phyloP scores from a whole-genome alignment of 2,113 vertebrate genomes.

The human (Homo sapiens) region DNA sequence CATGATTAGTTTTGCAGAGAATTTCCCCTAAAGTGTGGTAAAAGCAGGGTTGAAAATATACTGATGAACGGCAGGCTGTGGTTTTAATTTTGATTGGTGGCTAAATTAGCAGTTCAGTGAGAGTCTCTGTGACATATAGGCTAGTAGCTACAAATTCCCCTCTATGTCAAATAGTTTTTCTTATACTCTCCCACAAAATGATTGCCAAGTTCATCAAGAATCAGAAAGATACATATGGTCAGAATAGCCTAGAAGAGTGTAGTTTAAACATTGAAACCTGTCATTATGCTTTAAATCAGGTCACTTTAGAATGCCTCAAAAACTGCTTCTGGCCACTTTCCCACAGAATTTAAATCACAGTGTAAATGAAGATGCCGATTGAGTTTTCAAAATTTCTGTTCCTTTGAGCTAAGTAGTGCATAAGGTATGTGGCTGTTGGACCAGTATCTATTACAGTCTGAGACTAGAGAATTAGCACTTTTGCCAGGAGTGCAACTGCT shows the following conservation, averaged over 20 bases:
- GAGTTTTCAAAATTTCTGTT: constrained; percentile 1
- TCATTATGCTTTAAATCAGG: not conserved
- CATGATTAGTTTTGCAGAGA: not conserved
- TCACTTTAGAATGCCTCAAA: constrained; percentile 28
- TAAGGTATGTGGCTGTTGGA: not conserved
- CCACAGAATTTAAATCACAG: not conserved
- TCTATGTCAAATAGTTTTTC: constrained; percentile 7
- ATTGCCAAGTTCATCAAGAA: not conserved
- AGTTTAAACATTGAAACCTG: not conserved
- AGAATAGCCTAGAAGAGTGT: not conserved
- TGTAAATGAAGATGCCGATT: not conserved
- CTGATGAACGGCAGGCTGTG: not conserved
- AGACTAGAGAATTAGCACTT: not conserved
- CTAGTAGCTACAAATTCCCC: not conserved
- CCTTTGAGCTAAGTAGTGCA: not conserved
- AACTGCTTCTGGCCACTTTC: not conserved
- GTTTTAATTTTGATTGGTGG: constrained; percentile 22
- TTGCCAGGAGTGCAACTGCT: not conserved
- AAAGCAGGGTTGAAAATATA: not conserved
- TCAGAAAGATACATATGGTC: not conserved
- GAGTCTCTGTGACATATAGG: not conserved
- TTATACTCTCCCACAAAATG: not conserved
- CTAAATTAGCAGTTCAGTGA: not conserved
- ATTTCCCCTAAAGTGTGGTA: not conserved
- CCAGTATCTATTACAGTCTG: not conserved